Evolutionary conservation across 2,888 invertebrate genomes (phyloP), one percentile per base, ranked within the genome.

Genomic region (Linyphia triangularis): DNA sequence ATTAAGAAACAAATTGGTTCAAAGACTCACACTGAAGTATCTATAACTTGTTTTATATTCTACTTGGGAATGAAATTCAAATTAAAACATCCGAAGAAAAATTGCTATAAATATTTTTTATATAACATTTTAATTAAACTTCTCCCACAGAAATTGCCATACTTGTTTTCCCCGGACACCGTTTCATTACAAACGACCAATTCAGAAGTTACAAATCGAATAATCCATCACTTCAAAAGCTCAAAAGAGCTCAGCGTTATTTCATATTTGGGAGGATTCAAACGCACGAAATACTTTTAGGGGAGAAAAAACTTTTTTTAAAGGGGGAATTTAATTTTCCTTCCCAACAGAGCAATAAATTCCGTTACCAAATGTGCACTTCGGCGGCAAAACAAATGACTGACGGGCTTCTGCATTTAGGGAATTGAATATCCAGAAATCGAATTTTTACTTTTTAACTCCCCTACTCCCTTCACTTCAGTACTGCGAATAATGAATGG

Each of bases 361-460:
- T 72, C 51, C 43, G 72, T 72, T 82, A 37, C 69, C 70, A 72
- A 59, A 43, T 70, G 79, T 37, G 43, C 81, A 67, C 69, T 59
- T 61, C 61, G 26, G 61, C 40, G 70, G 63, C 82, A 72, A 82
- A 82, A 82, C 82, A 82, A 82, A 82, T 82, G 82, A 82, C 72
- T 72, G 40, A 82, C 70, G 59, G 72, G 40, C 43, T 43, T 59
- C 82, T 82, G 59, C 82, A 82, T 82, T 82, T 82, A 82, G 72
- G 72, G 82, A 82, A 82, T 82, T 82, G 82, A 82, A 82, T 82
- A 82, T 82, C 82, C 72, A 72, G 82, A 82, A 82, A 82, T 82
- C 82, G 82, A 82, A 82, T 82, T 82, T 65, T 72, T 33, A 22
- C 40, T 57, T n/a, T 78, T 78, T 28, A 26, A 28, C 70, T 40